phyloP scores from a whole-genome alignment of 2,888 invertebrate species.

The Tetragonula carbonaria region DNA sequence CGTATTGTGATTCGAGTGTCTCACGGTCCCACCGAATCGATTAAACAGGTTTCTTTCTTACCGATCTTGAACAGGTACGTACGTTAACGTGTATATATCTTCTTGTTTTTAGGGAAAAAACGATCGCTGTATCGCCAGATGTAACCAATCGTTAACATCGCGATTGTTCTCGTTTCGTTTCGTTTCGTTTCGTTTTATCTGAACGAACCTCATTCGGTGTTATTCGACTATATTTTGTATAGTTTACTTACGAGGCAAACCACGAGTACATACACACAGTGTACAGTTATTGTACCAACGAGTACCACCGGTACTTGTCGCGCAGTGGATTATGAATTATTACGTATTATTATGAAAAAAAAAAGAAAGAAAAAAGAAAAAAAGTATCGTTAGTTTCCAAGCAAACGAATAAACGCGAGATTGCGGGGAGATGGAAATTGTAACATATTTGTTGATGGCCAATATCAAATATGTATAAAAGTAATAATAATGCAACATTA shows the following conservation, averaged over 20 bases:
- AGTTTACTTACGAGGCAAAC: constrained; percentile 49
- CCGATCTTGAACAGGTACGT: background rate
- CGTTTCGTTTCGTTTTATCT: background rate
- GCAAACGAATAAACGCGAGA: constrained; percentile 70
- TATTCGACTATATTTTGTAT: constrained; percentile 28
- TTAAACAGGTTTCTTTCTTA: constrained; percentile 19
- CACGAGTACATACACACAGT: constrained; percentile 53
- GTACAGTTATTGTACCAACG: constrained; percentile 74
- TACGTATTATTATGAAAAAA: constrained; percentile 73
- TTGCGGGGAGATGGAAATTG: constrained; percentile 69
- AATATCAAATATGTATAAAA: constrained; percentile 81
- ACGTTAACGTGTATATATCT: background rate
- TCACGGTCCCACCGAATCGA: constrained; percentile 49
- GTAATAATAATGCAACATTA: constrained; percentile 79
- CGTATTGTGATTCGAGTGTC: constrained; percentile 60
- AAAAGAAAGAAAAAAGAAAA: background rate
- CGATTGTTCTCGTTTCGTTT: constrained; percentile 15
- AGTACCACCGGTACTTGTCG: constrained; percentile 74
- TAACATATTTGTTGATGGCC: constrained; percentile 81
- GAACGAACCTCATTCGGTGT: constrained; percentile 23
- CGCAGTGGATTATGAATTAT: constrained; percentile 70
- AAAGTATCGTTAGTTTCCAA: constrained; percentile 75
- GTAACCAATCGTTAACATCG: background rate
- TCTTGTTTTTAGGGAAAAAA: constrained; percentile 7
- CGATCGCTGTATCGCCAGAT: constrained; percentile 1